Conservation (phyloP, 1,140 invertebrate genomes). For the Lordiphosa collinella region DNA sequence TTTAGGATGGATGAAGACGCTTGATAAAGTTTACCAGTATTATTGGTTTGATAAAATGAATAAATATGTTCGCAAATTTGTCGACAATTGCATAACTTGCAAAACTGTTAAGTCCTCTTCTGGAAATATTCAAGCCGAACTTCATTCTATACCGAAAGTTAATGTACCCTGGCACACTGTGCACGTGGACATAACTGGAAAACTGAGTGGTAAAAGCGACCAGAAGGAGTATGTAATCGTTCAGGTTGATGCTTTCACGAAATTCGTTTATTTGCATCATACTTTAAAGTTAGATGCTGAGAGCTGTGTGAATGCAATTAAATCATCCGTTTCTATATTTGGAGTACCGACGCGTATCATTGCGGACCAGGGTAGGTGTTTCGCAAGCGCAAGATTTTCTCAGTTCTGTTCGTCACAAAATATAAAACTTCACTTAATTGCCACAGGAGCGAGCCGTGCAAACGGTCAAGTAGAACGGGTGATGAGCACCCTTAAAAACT, state of each 20-base stretch:
- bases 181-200: too few species aligned
- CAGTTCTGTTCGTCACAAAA: neutral
- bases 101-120: too few species aligned
- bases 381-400: neutral
- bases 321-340: slow-evolving; percentile 5
- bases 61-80: too few species aligned
- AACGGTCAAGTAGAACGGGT: slow-evolving; percentile 7
- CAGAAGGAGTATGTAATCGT: slow-evolving; percentile 7
- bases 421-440: slow-evolving; percentile 1
- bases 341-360: neutral
- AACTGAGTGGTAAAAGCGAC: neutral
- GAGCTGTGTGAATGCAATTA: too few species aligned
- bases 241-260: slow-evolving; percentile 14
- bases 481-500: slow-evolving; percentile 6
- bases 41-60: too few species aligned
- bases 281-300: neutral
- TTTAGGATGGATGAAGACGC: too few species aligned
- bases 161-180: too few species aligned
- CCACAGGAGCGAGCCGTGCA: neutral
- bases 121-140: too few species aligned
- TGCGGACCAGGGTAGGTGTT: neutral
- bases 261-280: slow-evolving; percentile 9
- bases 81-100: too few species aligned
- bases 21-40: too few species aligned
- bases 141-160: too few species aligned